Conservation (phyloP, 2,888 invertebrate species). For the Spodoptera littoralis region DNA sequence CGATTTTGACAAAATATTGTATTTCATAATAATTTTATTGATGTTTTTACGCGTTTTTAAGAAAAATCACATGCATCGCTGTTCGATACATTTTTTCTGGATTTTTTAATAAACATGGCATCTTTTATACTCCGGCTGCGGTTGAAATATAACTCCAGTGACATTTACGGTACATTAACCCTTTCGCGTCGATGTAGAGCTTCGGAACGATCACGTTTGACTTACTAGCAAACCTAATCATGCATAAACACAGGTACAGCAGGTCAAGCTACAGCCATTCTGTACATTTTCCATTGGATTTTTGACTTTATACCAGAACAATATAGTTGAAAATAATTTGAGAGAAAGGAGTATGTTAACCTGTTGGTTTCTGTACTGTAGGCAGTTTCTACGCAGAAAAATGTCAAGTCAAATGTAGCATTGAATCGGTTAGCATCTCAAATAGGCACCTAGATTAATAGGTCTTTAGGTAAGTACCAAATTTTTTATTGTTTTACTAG, state of each 20-base stretch:
- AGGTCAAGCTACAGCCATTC: not conserved
- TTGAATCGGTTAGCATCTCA: conserved; percentile 29
- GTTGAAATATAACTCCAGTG: conserved; percentile 42
- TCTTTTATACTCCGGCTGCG: conserved; percentile 12
- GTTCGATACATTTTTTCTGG: no score
- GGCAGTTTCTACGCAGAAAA: conserved; percentile 3
- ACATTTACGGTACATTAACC: conserved; percentile 47
- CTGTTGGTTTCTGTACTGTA: not conserved
- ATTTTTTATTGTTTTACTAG: no score
- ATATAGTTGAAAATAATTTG: no score
- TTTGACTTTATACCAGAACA: no score
- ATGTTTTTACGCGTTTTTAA: no score
- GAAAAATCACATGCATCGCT: no score
- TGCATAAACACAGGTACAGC: conserved; percentile 23
- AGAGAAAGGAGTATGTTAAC: no score
- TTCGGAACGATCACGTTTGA: conserved; percentile 25
- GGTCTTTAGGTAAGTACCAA: not conserved
- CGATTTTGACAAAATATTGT: no score
- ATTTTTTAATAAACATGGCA: not conserved
- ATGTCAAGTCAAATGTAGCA: conserved; percentile 29
- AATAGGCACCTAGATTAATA: conserved; percentile 4
- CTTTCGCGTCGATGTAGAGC: conserved; percentile 25
- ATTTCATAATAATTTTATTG: no score
- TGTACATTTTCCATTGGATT: no score
- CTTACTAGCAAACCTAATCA: conserved; percentile 20